Percentiles rank a stretch among this genome's conserved stretches.
Conservation (phyloP, 1,140 invertebrate genomes). For the Sitodiplosis mosellana region DNA sequence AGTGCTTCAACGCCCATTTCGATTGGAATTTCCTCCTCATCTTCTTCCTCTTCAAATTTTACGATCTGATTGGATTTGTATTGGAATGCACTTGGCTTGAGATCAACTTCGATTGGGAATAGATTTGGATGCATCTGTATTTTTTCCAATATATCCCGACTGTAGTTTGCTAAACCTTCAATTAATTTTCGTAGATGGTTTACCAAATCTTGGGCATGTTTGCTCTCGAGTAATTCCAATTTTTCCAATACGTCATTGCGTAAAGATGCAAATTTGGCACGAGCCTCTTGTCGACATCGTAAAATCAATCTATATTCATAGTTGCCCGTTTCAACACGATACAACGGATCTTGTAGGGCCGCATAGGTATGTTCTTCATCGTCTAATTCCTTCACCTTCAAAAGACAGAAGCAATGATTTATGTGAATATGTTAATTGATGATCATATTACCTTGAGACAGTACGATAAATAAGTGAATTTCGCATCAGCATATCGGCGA, state of each 20-base stretch:
- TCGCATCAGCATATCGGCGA: constrained; percentile 91
- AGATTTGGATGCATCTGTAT: constrained; percentile 50
- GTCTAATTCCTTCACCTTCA: constrained; percentile 95
- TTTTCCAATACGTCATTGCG: constrained; percentile 92
- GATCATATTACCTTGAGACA: too few species aligned
- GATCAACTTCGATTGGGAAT: constrained; percentile 93
- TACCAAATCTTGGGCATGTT: constrained; percentile 89
- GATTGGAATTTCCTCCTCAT: constrained; percentile 24
- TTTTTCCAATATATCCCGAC: constrained; percentile 41
- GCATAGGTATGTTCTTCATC: constrained; percentile 93
- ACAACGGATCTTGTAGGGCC: constrained; percentile 87
- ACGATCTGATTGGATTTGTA: constrained; percentile 51
- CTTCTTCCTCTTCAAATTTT: constrained; percentile 27
- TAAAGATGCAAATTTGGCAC: constrained; percentile 76
- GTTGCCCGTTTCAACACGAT: constrained; percentile 95
- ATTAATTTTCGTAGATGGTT: constrained; percentile 66
- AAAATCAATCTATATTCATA: constrained; percentile 95
- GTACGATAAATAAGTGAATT: constrained; percentile 97
- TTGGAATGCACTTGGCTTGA: constrained; percentile 78
- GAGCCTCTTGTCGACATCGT: constrained; percentile 85
- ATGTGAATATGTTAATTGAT: too few species aligned
- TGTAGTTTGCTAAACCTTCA: constrained; percentile 59
- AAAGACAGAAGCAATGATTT: too few species aligned
- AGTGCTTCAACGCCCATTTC: constrained; percentile 15
- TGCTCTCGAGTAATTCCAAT: constrained; percentile 90